Conservation (phyloP, 1,140 invertebrate species). For the Platyscapa corneri region DNA sequence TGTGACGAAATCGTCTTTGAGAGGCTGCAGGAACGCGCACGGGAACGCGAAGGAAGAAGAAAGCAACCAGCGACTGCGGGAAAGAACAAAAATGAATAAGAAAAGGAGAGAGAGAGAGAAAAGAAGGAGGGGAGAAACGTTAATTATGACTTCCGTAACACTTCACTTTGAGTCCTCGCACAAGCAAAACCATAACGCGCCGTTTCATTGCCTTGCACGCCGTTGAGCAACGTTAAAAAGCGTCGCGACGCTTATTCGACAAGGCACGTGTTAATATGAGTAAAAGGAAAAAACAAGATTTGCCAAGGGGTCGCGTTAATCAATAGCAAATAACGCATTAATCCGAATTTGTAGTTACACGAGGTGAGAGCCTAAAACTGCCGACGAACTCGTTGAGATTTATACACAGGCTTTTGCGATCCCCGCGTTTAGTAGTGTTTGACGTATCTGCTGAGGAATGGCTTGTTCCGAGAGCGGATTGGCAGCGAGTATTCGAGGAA, state of each 20-base stretch:
- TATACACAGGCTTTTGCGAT: not conserved
- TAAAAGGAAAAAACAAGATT: not conserved
- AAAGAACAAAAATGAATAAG: conserved; percentile 1
- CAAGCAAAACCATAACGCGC: conserved; percentile 5
- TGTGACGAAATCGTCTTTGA: conserved; percentile 38
- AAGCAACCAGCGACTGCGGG: not conserved
- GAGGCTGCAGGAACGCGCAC: not conserved
- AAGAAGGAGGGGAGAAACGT: not conserved
- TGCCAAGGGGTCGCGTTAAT: not conserved
- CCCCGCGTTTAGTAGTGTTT: not conserved
- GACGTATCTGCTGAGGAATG: not conserved
- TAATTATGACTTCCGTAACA: conserved; percentile 55
- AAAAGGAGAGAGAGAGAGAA: not conserved
- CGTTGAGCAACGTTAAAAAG: conserved; percentile 46
- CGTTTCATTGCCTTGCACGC: conserved; percentile 39
- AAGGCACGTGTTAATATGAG: not conserved
- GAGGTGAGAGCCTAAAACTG: not conserved
- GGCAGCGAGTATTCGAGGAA: not conserved
- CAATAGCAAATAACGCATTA: not conserved
- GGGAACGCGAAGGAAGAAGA: not conserved
- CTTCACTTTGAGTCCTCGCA: conserved; percentile 26
- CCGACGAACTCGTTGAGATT: not conserved
- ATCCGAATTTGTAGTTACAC: not conserved
- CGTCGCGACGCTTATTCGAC: not conserved
- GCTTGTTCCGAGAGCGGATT: not conserved